A percentile compares a stretch with the other conserved stretches of the same genome.
Conservation (phyloP, 1,140 invertebrate species). For the Drosophila kurseongensis region DNA sequence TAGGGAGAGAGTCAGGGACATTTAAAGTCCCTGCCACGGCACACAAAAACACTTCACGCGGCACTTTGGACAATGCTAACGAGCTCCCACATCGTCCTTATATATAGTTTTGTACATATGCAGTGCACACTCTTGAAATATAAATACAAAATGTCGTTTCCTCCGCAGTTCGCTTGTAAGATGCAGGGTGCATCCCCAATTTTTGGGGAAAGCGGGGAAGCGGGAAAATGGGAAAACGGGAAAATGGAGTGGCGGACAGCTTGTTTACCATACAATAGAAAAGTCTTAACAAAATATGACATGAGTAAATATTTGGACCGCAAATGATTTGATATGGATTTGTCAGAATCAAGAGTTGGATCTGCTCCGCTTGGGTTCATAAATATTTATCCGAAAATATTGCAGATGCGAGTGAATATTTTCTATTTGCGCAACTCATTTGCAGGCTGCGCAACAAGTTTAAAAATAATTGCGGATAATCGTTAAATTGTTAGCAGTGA, state of each 20-base stretch:
- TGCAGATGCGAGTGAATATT: conserved; percentile 13
- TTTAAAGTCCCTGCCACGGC: conserved; percentile 34
- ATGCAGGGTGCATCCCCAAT: conserved; percentile 19
- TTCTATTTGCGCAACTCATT: conserved; percentile 22
- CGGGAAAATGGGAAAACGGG: not conserved
- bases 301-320: conserved; percentile 42
- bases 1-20: conserved; percentile 37
- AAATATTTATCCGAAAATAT: conserved; percentile 31
- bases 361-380: conserved; percentile 8
- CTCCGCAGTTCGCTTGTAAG: conserved; percentile 7
- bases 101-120: not conserved
- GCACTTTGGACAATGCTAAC: conserved; percentile 76
- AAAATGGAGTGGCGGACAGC: conserved; percentile 22
- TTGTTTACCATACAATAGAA: conserved; percentile 43
- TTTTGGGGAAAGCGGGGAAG: not conserved
- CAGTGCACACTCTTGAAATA: conserved; percentile 44
- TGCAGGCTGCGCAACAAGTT: conserved; percentile 29
- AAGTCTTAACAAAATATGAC: conserved; percentile 34
- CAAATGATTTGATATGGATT: conserved; percentile 19
- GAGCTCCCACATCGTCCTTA: conserved; percentile 45
- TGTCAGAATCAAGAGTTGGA: conserved; percentile 1
- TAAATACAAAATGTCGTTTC: conserved; percentile 63
- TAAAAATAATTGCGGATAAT: not conserved
- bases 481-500: not conserved
- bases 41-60: conserved; percentile 66